Base-by-base conservation (phyloP, 2,888 invertebrate genomes). In the Lysandra bellargus region DNA sequence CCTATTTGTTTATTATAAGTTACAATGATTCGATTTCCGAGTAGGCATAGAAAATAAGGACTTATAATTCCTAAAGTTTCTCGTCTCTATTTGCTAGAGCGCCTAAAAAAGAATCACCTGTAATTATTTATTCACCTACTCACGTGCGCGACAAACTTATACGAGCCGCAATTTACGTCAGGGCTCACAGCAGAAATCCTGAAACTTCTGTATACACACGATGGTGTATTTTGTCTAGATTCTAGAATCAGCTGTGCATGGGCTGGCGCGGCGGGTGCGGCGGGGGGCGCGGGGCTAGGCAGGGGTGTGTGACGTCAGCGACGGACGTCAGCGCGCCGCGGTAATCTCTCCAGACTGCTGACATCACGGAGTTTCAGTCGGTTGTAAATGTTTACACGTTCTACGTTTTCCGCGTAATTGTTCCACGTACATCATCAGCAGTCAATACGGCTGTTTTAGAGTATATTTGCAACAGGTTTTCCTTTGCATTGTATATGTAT, bases 271-370 rank as follows among this genome's bases (percentile, higher is more conserved):
- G 61, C 61, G 33, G 14, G 14, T 12, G 69, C 30, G 33, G 14
- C 17, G 14, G 61, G 61, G n/a, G n/a, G 69, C 12, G 69, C 9
- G 69, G 69, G 69, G 4, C 12, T 0, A 12, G 33, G 64, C 4
- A 9, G 33, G 69, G 12, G 33, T 33, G 30, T 14, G 33, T 69
- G 69, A 69, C 33, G 69, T 33, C 69, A 69, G 37, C 69, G 2
- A 33, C 69, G 69, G 33, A 69, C 69, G 69, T 69, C 69, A 69
- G 30, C 23, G 30, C 69, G 33, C 69, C 4, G 69, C 33, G 69
- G 69, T 69, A 69, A 37, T 69, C 33, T 69, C 69, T 69, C 69
- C 69, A 33, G 69, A 69, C 69, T 69, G 69, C 69, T 69, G 69
- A 69, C 69, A 69, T 69, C 69, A 69, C 69, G 33, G 69, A 69